Percentiles rank a stretch among this genome's conserved stretches.
Conservation (phyloP, 2,113 vertebrate species). For the Hyperopisus bebe region DNA sequence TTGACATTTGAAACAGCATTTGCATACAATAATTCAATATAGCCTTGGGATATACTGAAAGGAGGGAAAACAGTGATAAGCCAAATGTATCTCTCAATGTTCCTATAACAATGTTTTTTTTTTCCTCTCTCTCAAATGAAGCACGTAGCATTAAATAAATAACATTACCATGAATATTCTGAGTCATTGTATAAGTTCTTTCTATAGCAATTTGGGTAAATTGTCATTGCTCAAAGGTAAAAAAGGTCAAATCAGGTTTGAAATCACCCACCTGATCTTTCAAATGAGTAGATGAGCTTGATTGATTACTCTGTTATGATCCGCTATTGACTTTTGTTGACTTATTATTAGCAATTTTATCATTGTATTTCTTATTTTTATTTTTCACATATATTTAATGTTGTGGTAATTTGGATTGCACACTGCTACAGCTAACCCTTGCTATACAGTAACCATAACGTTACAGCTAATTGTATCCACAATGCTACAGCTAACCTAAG, state of each 20-base stretch:
- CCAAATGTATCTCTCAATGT: slow-evolving; percentile 63
- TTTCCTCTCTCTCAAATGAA: slow-evolving; percentile 26
- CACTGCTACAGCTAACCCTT: background rate
- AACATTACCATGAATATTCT: background rate
- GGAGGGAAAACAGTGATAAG: slow-evolving; percentile 52
- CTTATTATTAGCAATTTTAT: background rate
- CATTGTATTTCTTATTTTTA: background rate
- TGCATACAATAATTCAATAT: slow-evolving; percentile 63
- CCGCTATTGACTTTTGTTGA: background rate
- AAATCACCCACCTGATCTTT: background rate
- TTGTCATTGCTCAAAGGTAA: background rate
- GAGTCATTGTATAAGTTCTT: slow-evolving; percentile 1
- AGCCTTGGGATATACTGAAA: slow-evolving; percentile 58
- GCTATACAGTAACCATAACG: background rate
- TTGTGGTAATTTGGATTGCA: background rate
- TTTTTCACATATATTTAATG: background rate
- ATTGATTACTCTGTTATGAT: background rate
- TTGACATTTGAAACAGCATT: slow-evolving; percentile 66
- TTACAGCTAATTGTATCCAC: background rate
- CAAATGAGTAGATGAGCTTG: background rate
- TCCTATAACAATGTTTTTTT: slow-evolving; percentile 48
- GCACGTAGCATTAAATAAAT: background rate
- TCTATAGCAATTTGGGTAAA: slow-evolving; percentile 4
- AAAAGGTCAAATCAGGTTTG: background rate
- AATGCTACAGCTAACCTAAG: background rate